phyloP scores from a whole-genome alignment of 2,113 vertebrate species.

The Odocoileus hemionus region DNA sequence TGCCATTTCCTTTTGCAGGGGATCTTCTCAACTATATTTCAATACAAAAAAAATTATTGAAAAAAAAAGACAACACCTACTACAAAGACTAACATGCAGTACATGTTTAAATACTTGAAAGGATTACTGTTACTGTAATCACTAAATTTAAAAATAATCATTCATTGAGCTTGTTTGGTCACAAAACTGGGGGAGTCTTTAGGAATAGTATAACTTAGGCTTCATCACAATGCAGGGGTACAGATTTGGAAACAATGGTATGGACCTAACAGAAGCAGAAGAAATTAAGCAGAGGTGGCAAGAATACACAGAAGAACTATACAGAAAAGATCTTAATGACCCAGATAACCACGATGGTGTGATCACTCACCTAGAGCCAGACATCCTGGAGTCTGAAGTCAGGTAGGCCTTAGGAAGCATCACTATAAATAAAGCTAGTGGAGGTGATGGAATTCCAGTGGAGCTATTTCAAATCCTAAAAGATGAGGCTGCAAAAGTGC shows the following conservation, averaged over 20 bases:
- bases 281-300: neutral
- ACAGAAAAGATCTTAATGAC: neutral
- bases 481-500: neutral
- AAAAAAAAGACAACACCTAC: neutral
- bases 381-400: neutral
- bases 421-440: neutral
- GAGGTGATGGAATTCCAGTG: neutral
- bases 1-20: neutral
- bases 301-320: neutral
- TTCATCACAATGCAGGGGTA: neutral
- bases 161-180: too few species aligned
- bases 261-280: neutral
- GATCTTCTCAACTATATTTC: neutral
- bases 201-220: accelerated
- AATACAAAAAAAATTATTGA: neutral
- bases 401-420: neutral
- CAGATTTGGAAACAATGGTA: neutral
- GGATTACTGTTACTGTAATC: too few species aligned
- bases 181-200: accelerated
- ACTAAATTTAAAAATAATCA: neutral
- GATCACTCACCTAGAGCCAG: neutral
- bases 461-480: neutral
- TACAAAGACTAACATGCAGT: accelerated
- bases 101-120: neutral
- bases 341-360: neutral